Conservation (phyloP, 2,113 vertebrate genomes). For the Rhizomys pruinosus region DNA sequence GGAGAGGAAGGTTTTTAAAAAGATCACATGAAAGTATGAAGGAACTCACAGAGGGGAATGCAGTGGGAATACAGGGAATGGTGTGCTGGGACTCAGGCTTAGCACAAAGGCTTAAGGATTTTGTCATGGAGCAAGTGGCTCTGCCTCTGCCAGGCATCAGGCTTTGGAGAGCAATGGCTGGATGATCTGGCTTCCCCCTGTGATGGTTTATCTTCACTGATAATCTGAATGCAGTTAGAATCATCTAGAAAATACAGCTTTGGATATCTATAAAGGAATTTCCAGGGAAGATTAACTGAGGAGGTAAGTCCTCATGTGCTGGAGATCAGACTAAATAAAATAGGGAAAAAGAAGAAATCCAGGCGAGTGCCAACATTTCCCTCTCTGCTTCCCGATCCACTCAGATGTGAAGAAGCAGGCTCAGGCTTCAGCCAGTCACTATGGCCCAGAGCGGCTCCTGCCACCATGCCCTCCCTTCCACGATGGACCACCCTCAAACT, state of each 20-base stretch:
- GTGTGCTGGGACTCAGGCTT: background rate
- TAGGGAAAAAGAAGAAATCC: background rate
- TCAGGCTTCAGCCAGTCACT: background rate
- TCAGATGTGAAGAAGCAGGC: background rate
- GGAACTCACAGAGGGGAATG: background rate
- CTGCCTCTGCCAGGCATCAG: background rate
- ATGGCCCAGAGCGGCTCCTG: background rate
- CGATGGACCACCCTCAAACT: background rate
- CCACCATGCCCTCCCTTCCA: too few relatives aligned
- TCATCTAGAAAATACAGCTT: background rate
- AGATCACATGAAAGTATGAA: fast-evolving
- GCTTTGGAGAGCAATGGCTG: background rate
- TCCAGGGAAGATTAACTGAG: background rate
- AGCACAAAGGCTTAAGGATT: background rate
- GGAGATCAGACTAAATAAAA: background rate
- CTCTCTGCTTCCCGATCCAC: background rate
- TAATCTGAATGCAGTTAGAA: background rate
- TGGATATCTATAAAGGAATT: background rate
- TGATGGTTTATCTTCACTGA: background rate
- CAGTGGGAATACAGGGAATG: too few relatives aligned
- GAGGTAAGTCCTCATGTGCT: background rate
- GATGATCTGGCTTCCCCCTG: fast-evolving
- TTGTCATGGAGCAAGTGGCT: background rate
- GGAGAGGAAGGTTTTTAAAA: background rate
- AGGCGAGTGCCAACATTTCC: background rate